Base-by-base conservation (phyloP, 2,113 vertebrate genomes). In the Pachyramphus minor region DNA sequence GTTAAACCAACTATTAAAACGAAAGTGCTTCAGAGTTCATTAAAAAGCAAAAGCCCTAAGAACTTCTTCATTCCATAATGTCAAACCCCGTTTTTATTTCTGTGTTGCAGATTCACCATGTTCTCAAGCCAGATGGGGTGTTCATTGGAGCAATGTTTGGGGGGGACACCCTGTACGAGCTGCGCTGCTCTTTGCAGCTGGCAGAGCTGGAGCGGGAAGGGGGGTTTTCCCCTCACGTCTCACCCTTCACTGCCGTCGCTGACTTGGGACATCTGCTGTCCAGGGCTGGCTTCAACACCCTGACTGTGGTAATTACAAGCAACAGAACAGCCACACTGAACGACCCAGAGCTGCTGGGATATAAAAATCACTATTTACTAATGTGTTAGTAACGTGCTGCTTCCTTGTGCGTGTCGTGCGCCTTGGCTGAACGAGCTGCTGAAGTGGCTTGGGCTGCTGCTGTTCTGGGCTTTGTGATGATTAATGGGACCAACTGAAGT, bases 121-220 rank as follows among this genome's bases (percentile, higher is more conserved):
- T 99, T 47, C 98, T 99, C 89, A 99, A 99, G 97, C 98, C 99
- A 0, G 98, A 99, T 59, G 99, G 99, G 4, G 99, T 98, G 7
- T 99, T 99, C 93, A 98, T 99, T 50, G 99, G 99, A 7, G 99
- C 99, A 3, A 98, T 99, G 99, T 97, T 98, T n/a, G 99, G 99
- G 9, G 99, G 99, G 1, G 99, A 99, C 76, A 99, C 99, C 0
- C 98, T 99, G 13, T 99, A 98, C 50, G 99, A 99, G 96, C 98
- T 99, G 86, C 98, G 99, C n/a, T 99, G 99, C 91, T 99, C 99
- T 1, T 97, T 99, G 80, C 99, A 99, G 96, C 98, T 99, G 49
- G 99, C 99, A 0, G 99, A 99, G 97, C 96, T 97, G 6, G 99
- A 99, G 97, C 97, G 99, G 56, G 99, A 99, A 97, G 99, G 99